Percentiles rank a stretch among this genome's conserved stretches.
These are phyloP conservation scores for Ptychodera flava DNA, from an alignment of 35 echinoderm and acorn worm genomes.

Conservation along the genomic window DNA sequence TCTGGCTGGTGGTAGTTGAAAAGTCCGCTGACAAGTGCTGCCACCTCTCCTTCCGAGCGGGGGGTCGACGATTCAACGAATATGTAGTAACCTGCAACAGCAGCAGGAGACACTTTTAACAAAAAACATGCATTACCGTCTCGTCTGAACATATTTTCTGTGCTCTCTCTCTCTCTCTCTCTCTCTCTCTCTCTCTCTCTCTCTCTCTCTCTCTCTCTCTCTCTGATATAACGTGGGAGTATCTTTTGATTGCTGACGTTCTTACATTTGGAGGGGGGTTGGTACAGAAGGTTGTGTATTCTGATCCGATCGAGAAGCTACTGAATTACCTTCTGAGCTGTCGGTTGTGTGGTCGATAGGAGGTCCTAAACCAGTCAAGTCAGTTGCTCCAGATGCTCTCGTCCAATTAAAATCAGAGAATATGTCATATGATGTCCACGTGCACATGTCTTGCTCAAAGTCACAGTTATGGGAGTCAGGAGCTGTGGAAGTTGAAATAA, in stretches of 20 bases:
- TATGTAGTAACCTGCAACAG: slow-evolving; percentile 45
- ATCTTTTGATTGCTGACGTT: no score
- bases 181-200: no score
- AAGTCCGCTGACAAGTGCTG: not conserved
- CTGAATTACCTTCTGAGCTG: slow-evolving; percentile 28
- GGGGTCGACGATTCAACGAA: not conserved
- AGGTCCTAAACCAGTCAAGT: slow-evolving; percentile 38
- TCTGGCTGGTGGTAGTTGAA: not conserved
- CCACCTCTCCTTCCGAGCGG: not conserved
- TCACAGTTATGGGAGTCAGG: slow-evolving; percentile 81
- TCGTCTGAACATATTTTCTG: no score
- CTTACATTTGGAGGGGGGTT: no score
- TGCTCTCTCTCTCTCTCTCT: no score
- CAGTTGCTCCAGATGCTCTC: slow-evolving; percentile 39
- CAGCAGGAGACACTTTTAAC: no score
- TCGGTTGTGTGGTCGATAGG: slow-evolving; percentile 39
- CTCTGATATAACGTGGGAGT: no score
- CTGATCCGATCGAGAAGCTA: no score
- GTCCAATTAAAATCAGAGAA: slow-evolving; percentile 49
- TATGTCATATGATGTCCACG: slow-evolving; percentile 41
- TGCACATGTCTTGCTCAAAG: slow-evolving; percentile 70
- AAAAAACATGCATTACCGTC: no score
- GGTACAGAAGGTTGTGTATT: no score
- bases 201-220: no score
- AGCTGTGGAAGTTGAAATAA: slow-evolving; percentile 15